Base-by-base conservation (phyloP, 2,797 vertebrate species). In the Pseudomugil tenellus region DNA sequence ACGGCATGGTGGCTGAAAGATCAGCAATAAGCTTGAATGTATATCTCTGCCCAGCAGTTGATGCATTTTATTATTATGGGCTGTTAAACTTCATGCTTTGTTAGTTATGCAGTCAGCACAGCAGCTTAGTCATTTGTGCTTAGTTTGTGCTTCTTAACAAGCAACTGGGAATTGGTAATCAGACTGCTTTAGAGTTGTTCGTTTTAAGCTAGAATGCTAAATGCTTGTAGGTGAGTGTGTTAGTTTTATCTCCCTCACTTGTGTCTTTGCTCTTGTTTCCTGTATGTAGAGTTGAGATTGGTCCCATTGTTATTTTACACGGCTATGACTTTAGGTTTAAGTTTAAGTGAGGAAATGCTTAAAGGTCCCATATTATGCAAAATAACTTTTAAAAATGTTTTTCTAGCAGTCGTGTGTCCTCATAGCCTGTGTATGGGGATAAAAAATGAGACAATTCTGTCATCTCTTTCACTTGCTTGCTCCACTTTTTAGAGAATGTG, bases 71-170 rank as follows among this genome's bases (percentile, higher is more conserved):
- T 66, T 39, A 31, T 75, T 29, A 63, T 54, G 58, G 49, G 19
- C 35, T 62, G 31, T 62, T 65, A 56, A 70, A 63, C 80, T 67
- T 81, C 29, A 71, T 60, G 58, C 61, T 81, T 63, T 74, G 63
- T 77, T 74, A 58, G 70, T 70, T 63, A 39, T 79, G 66, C 64
- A 72, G 39, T 56, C 35, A 54, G 26, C 51, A 46, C 58, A 63
- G 64, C 71, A 39, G 60, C 17, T n/a, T 43, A 72, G 72, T 76
- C 39, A 68, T 72, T 66, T 77, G 62, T 58, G 48, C 63, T 71
- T 21, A 46, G 39, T 49, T 31, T 72, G 62, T 63, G 25, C 28
- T 70, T 48, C n/a, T 58, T 28, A 31, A 55, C 52, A 58, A 59
- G 63, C 57, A 63, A 25, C 0, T 9, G 58, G 63, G 59, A 67